phyloP scores from a whole-genome alignment of 2,888 invertebrate genomes.

The Ectropis crepuscularia region DNA sequence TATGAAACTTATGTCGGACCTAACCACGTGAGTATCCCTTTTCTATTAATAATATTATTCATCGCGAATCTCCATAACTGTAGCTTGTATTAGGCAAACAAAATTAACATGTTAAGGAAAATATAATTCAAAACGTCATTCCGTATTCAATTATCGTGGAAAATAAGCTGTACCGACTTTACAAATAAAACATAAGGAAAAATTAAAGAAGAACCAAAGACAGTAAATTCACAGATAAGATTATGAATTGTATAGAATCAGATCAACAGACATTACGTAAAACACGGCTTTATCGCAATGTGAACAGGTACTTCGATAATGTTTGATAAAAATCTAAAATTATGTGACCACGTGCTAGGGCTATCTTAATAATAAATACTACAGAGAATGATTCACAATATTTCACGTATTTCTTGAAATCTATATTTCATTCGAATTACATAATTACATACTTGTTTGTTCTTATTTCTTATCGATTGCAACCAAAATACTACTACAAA shows the following conservation, averaged over 20 bases:
- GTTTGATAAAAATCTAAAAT: slow-evolving; percentile 11
- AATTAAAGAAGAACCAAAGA: background rate
- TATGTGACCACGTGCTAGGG: slow-evolving; percentile 3
- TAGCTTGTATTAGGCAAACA: too few species aligned
- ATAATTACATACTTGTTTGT: too few species aligned
- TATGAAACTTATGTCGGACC: too few species aligned
- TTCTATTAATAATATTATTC: too few species aligned
- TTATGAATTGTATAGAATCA: background rate
- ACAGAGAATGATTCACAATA: background rate
- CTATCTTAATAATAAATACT: slow-evolving; percentile 6
- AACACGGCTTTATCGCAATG: slow-evolving; percentile 1
- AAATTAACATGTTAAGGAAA: too few species aligned
- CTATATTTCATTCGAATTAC: background rate
- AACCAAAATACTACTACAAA: too few species aligned
- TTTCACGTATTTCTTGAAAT: background rate
- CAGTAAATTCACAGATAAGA: slow-evolving; percentile 5
- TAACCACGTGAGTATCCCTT: too few species aligned
- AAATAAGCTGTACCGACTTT: too few species aligned
- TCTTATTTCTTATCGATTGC: too few species aligned
- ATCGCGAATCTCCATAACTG: too few species aligned
- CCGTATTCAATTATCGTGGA: too few species aligned
- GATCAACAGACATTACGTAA: slow-evolving; percentile 9
- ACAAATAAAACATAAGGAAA: background rate
- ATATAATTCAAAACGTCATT: too few species aligned
- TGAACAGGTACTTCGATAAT: slow-evolving; percentile 1